Evolutionary conservation across 1,140 invertebrate genomes (phyloP).

Genomic region (Harpegnathos saltator): DNA sequence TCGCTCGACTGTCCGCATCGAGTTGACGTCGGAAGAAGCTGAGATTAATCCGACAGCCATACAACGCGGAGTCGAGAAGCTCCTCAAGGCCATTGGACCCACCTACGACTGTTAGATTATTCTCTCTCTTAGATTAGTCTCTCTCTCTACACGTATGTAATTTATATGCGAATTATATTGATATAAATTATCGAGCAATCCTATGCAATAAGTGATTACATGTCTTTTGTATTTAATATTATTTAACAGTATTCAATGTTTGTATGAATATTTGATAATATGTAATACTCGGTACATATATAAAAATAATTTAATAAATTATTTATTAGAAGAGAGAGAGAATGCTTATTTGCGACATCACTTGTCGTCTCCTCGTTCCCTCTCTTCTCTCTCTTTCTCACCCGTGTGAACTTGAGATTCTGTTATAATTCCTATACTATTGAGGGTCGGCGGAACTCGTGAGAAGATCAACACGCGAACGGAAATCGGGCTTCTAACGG

Average conservation of each 20-base stretch:
- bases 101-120: constrained; percentile 79
- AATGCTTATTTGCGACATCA: not conserved
- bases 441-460: too few relatives aligned
- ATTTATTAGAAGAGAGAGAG: constrained; percentile 65
- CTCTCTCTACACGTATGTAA: constrained; percentile 77
- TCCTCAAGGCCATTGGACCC: constrained; percentile 49
- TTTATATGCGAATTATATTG: constrained; percentile 74
- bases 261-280: too few relatives aligned
- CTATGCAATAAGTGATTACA: not conserved
- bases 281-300: too few relatives aligned
- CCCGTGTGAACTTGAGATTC: too few relatives aligned
- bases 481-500: too few relatives aligned
- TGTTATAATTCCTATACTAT: too few relatives aligned
- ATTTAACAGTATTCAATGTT: too few relatives aligned
- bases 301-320: constrained; percentile 83
- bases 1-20: not conserved
- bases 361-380: not conserved
- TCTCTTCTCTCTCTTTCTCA: not conserved
- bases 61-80: constrained; percentile 65
- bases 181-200: constrained; percentile 72
- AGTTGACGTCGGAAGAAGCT: not conserved
- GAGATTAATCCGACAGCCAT: constrained; percentile 29
- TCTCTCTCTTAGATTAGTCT: constrained; percentile 83
- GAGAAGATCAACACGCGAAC: too few relatives aligned
- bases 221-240: constrained; percentile 46